Conservation (phyloP, 2,113 vertebrate genomes). For the Silurus glanis region DNA sequence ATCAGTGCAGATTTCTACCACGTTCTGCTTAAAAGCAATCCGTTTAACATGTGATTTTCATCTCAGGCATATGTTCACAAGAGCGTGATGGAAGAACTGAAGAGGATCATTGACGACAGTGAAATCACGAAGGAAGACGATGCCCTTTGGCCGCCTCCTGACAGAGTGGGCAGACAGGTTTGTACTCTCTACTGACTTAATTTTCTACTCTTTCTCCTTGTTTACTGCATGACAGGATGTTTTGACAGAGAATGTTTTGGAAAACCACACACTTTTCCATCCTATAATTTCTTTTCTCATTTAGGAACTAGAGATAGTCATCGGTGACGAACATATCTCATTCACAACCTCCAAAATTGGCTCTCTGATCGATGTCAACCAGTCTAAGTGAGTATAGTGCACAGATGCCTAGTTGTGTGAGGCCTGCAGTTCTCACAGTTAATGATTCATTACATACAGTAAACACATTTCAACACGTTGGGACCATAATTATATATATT, state of each 20-base stretch:
- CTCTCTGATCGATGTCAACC: slow-evolving; percentile 97
- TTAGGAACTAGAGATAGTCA: slow-evolving; percentile 97
- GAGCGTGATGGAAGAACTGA: slow-evolving; percentile 98
- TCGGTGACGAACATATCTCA: slow-evolving; percentile 98
- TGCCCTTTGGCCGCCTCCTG: slow-evolving; percentile 93
- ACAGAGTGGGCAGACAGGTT: slow-evolving; percentile 95
- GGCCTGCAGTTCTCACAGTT: not conserved
- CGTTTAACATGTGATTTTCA: not conserved
- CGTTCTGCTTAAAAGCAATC: not conserved
- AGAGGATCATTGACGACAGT: slow-evolving; percentile 97
- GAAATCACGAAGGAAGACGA: slow-evolving; percentile 99
- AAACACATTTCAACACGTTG: not conserved
- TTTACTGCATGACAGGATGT: not conserved
- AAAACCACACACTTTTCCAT: not conserved
- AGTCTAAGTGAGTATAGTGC: slow-evolving; percentile 87
- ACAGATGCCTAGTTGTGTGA: not conserved
- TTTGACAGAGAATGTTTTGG: not conserved
- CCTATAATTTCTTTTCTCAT: slow-evolving; percentile 24
- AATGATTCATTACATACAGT: not conserved
- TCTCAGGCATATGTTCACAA: slow-evolving; percentile 94
- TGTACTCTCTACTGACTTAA: slow-evolving; percentile 45
- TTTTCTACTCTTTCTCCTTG: not conserved
- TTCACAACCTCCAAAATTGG: slow-evolving; percentile 99
- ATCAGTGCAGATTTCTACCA: not conserved
- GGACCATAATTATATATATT: not conserved